Evolutionary conservation across 1,140 invertebrate genomes (phyloP), one percentile per base, ranked within the genome.

Genomic region (Brachionus plicatilis): DNA sequence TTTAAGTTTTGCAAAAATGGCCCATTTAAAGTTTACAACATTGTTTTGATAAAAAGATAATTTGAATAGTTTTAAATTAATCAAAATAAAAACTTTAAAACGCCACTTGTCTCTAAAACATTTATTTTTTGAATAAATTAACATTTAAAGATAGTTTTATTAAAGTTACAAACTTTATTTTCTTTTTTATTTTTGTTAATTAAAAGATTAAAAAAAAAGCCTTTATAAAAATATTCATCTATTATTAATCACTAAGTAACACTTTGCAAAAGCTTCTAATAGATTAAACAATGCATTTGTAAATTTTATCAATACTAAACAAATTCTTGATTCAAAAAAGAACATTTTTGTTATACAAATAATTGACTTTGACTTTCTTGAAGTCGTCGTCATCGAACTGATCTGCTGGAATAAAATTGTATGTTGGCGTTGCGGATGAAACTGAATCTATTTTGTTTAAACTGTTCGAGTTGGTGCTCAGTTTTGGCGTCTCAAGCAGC

Each of bases 351-450:
- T 76, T 76, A 50, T 76, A 76, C 24, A 76, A 50, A 50, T 76
- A 76, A 29, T 76, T 76, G 27, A 76, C 72, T 29, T 50, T 76
- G 11, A 53, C 45, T 76, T 76, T 76, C 12, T 50, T 76, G 33
- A 76, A 76, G 33, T 76, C 72, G 14, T 76, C 72, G 3, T 76
- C 72, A 76, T 76, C 72, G n/a, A 47, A 47, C 24, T 50, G 72
- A 76, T 50, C 72, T 14, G 11, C 72, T 0, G 43, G 72, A 50
- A 76, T 27, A 27, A 29, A 50, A 76, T 72, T 72, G 9, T 76
- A 76, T 53, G 11, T 53, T 3, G 72, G 72, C 29, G 72, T 50
- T 27, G 72, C 72, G 3, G 72, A 76, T 29, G 72, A 76, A 17
- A 27, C 3, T 20, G 29, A 20, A 43, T 72, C 14, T 43, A 43